A percentile compares a stretch with the other conserved stretches of the same genome.
Evolutionary conservation across 2,113 vertebrate species (phyloP).

Genomic region (Terrapene triunguis): DNA sequence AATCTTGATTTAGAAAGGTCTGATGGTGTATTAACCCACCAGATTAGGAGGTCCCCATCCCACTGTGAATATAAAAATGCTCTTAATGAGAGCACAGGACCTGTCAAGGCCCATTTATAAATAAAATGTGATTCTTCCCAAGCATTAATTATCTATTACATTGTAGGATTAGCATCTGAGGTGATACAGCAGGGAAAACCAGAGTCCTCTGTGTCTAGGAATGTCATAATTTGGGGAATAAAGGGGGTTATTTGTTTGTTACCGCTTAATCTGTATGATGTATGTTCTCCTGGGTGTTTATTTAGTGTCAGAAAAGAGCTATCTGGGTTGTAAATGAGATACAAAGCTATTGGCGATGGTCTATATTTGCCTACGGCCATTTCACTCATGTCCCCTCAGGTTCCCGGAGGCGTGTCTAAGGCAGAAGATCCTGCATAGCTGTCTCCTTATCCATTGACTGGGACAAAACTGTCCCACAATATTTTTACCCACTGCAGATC

Average conservation of each 20-base stretch:
- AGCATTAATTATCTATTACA: neutral
- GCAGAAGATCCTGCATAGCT: neutral
- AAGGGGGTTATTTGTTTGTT: conserved; percentile 4
- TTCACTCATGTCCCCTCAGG: neutral
- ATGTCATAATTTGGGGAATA: neutral
- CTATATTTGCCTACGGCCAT: neutral
- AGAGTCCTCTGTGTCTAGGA: neutral
- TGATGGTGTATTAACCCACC: neutral
- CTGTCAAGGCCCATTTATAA: neutral
- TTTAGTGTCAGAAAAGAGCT: neutral
- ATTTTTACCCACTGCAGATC: neutral
- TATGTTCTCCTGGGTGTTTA: neutral
- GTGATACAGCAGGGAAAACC: neutral
- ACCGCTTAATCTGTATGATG: neutral
- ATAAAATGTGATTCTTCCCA: neutral
- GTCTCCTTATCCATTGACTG: neutral
- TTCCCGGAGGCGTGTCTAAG: neutral
- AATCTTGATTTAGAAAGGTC: neutral
- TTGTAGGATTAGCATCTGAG: neutral
- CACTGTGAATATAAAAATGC: neutral
- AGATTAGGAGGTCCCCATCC: neutral
- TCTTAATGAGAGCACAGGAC: neutral
- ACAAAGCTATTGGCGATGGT: neutral
- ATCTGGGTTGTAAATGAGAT: conserved; percentile 1
- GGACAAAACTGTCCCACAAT: neutral